phyloP scores from a whole-genome alignment of 2,113 vertebrate genomes.

The Paracyprichromis sp. region DNA sequence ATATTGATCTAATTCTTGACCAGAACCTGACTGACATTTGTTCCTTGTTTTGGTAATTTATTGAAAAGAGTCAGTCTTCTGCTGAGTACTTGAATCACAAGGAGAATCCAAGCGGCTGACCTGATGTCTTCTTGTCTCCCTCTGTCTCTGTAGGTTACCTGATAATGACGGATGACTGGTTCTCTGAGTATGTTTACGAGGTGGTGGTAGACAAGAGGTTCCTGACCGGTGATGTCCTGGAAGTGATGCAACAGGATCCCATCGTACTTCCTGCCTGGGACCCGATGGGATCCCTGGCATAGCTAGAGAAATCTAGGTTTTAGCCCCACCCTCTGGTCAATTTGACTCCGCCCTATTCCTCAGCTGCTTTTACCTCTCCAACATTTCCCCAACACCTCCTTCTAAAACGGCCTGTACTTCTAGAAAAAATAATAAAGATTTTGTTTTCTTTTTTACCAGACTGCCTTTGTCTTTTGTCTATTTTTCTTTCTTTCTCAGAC shows the following conservation, averaged over 20 bases:
- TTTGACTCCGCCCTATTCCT: conserved; percentile 45
- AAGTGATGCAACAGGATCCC: conserved; percentile 86
- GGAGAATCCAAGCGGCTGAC: neutral
- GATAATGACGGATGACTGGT: conserved; percentile 97
- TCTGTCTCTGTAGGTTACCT: conserved; percentile 81
- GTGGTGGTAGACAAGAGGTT: conserved; percentile 92
- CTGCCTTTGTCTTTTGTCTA: conserved; percentile 10
- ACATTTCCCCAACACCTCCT: neutral
- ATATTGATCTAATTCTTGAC: neutral
- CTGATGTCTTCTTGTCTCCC: neutral
- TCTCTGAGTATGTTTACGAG: conserved; percentile 94
- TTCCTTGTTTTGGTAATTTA: neutral
- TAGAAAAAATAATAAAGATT: conserved; percentile 63
- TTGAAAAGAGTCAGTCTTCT: neutral
- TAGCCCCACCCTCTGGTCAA: conserved; percentile 35
- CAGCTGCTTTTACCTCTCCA: conserved; percentile 54
- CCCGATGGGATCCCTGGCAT: conserved; percentile 93
- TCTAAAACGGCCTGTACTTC: conserved; percentile 44
- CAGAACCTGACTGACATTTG: neutral
- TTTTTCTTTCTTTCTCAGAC: neutral
- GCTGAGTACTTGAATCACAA: neutral
- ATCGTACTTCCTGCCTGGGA: conserved; percentile 93
- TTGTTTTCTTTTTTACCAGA: conserved; percentile 65
- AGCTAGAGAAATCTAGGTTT: conserved; percentile 47
- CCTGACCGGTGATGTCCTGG: conserved; percentile 77